Conservation (phyloP, 2,113 vertebrate species). For the Gavia stellata region DNA sequence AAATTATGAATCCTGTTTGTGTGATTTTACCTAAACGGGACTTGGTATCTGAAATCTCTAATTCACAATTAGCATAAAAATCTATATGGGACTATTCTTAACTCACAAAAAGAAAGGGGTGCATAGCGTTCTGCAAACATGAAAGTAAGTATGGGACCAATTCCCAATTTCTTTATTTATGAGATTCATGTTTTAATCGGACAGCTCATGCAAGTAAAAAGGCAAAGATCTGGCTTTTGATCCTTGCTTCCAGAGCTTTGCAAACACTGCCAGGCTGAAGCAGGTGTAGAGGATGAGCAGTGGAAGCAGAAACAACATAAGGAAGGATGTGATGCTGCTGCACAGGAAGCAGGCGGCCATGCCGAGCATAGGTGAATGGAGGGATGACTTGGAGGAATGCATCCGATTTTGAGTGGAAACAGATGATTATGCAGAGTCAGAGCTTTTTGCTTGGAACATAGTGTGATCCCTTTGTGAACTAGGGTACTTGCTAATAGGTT, state of each 20-base stretch:
- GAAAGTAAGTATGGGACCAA: neutral
- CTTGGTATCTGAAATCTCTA: neutral
- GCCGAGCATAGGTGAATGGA: neutral
- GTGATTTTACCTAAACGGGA: neutral
- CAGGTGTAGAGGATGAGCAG: neutral
- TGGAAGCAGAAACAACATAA: neutral
- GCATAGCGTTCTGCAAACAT: neutral
- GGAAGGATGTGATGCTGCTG: neutral
- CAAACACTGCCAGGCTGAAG: neutral
- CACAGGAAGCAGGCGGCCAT: neutral
- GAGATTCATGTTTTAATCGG: neutral
- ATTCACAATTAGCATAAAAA: neutral
- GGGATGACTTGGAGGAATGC: neutral
- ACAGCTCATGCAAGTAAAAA: neutral
- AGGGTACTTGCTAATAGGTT: neutral
- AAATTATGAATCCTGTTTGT: neutral
- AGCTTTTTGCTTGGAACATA: neutral
- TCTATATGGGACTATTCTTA: neutral
- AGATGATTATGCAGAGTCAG: neutral
- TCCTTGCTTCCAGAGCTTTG: neutral
- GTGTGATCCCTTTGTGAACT: neutral
- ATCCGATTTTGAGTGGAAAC: neutral
- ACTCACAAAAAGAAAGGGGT: neutral
- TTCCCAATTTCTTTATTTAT: neutral
- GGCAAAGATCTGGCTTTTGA: neutral